phyloP scores from a whole-genome alignment of 1,140 invertebrate genomes.

The Latrodectus geometricus region DNA sequence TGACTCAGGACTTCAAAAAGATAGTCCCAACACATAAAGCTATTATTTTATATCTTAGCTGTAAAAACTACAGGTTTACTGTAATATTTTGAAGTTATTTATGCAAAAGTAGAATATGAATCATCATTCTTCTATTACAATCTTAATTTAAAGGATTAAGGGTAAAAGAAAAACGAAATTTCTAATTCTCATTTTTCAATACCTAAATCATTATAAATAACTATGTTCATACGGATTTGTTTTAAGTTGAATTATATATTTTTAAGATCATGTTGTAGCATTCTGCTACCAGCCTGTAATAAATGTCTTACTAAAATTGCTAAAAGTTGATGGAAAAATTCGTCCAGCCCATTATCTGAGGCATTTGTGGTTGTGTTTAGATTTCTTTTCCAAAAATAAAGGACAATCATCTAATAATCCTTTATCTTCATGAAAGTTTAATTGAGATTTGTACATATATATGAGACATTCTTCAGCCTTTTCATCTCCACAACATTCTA shows the following conservation, averaged over 20 bases:
- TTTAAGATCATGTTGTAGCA: background rate
- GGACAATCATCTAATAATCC: background rate
- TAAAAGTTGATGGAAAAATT: background rate
- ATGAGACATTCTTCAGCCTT: background rate
- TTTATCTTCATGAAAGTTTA: background rate
- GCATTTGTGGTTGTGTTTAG: background rate
- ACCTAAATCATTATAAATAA: background rate
- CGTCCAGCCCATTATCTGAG: background rate
- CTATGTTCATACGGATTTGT: background rate
- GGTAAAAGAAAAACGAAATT: background rate
- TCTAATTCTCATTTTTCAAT: background rate
- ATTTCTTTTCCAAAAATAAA: background rate
- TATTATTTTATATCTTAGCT: conserved; percentile 3
- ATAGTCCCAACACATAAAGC: conserved; percentile 26
- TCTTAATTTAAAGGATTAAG: background rate
- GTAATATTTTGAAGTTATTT: conserved; percentile 42
- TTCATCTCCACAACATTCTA: background rate
- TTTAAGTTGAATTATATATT: background rate
- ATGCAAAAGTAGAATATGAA: conserved; percentile 30
- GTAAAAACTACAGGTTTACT: conserved; percentile 39
- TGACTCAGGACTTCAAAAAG: background rate
- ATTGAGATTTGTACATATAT: background rate
- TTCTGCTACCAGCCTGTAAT: background rate
- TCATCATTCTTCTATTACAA: background rate
- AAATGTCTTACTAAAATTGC: background rate